Evolutionary conservation across 1,140 invertebrate genomes (phyloP).

Genomic region (Zophobas atratus): DNA sequence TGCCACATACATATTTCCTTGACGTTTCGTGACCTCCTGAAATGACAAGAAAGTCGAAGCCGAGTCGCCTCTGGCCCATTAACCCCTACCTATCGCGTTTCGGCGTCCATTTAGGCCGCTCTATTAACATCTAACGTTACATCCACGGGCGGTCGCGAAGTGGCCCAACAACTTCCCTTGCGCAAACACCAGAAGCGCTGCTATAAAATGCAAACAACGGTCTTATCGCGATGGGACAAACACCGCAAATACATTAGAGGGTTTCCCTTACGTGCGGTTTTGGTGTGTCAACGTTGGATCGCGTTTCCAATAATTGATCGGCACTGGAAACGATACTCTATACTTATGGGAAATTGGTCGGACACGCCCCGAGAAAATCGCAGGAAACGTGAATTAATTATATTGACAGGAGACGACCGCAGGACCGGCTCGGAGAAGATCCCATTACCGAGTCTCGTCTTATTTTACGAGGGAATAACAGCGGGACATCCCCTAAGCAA

Average conservation of each 20-base stretch:
- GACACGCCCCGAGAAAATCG: constrained; percentile 27
- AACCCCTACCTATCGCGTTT: not conserved
- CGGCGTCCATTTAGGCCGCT: not conserved
- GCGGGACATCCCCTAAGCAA: not conserved
- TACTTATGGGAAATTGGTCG: constrained; percentile 41
- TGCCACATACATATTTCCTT: too few species aligned
- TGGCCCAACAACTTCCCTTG: not conserved
- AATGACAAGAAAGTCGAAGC: too few species aligned
- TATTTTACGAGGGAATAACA: constrained; percentile 6
- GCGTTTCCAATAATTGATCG: constrained; percentile 40
- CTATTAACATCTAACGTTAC: constrained; percentile 1
- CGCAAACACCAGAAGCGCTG: constrained; percentile 2
- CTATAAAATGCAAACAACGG: not conserved
- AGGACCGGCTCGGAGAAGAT: not conserved
- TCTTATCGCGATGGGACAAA: constrained; percentile 31
- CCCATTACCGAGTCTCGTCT: not conserved
- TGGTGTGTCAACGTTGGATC: constrained; percentile 32
- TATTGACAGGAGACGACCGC: constrained; percentile 8
- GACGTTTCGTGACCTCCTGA: not conserved
- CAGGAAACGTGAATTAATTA: constrained; percentile 35
- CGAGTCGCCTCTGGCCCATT: not conserved
- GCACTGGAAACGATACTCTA: constrained; percentile 24
- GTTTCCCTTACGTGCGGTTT: constrained; percentile 40
- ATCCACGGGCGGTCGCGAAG: not conserved
- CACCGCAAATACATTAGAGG: constrained; percentile 24